These are phyloP conservation scores for Drosophila parthenogenetica DNA, from an alignment of 2,888 invertebrate species.

Conservation along the genomic window DNA sequence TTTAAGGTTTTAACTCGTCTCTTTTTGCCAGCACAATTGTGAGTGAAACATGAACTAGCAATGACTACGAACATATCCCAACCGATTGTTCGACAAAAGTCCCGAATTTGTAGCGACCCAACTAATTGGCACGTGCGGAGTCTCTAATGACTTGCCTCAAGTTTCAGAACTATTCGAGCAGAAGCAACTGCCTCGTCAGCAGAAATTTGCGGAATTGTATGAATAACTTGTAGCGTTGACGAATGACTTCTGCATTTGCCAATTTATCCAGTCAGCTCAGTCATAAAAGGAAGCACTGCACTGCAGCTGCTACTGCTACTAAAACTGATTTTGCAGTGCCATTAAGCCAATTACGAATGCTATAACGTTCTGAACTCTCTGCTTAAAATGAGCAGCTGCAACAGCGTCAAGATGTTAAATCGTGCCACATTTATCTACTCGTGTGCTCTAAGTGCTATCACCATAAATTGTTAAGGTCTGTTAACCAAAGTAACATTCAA, in stretches of 20 bases:
- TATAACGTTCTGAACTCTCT: not conserved
- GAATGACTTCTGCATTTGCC: conserved; percentile 44
- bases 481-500: conserved; percentile 3
- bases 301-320: not conserved
- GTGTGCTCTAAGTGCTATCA: conserved; percentile 8
- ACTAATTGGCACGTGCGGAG: conserved; percentile 71
- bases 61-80: conserved; percentile 11
- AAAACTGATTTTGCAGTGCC: conserved; percentile 7
- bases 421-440: conserved; percentile 20
- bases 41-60: conserved; percentile 33
- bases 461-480: conserved; percentile 24
- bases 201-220: conserved; percentile 9
- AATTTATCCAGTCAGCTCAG: conserved; percentile 31
- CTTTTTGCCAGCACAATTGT: conserved; percentile 53
- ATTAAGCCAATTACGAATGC: conserved; percentile 3
- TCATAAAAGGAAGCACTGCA: conserved; percentile 5
- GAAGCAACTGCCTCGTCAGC: conserved; percentile 37
- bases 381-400: conserved; percentile 11
- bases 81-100: conserved; percentile 38
- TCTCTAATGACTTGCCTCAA: conserved; percentile 70
- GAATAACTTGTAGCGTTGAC: conserved; percentile 11
- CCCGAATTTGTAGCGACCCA: conserved; percentile 12
- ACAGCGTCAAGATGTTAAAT: conserved; percentile 23
- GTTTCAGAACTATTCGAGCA: conserved; percentile 30
- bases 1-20: conserved; percentile 25